These are phyloP conservation scores for Peribatodes rhomboidaria DNA, from an alignment of 2,888 invertebrate species.

Conservation along the genomic window DNA sequence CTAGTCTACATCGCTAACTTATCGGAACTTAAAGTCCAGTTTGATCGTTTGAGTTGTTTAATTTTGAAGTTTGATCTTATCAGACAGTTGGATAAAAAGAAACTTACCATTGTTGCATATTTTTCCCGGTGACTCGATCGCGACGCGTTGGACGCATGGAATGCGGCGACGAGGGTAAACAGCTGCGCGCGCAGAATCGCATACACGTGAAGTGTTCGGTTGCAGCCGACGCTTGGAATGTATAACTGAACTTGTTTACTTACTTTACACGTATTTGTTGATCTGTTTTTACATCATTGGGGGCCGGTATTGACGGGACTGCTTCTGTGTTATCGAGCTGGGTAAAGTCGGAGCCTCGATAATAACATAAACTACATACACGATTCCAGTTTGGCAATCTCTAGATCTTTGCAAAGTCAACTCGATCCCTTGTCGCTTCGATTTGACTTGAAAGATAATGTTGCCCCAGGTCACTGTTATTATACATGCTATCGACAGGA, in stretches of 20 bases:
- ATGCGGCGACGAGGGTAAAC: conserved; percentile 26
- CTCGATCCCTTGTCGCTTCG: no score
- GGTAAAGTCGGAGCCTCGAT: no score
- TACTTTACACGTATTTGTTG: conserved; percentile 17
- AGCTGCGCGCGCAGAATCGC: conserved; percentile 19
- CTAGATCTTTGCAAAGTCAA: no score
- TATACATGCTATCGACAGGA: no score
- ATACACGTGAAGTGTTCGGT: conserved; percentile 23
- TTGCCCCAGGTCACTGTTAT: no score
- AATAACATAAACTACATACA: not conserved
- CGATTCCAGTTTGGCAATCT: no score
- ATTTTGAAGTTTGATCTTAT: no score
- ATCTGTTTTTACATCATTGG: conserved; percentile 2
- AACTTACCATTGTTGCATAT: not conserved
- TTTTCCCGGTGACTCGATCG: not conserved
- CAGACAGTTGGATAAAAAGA: no score
- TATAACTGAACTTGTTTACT: conserved; percentile 10
- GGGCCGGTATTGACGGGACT: not conserved
- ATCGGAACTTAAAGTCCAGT: no score
- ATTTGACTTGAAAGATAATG: no score
- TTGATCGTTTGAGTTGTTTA: no score
- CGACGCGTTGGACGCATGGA: conserved; percentile 7
- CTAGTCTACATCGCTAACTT: no score
- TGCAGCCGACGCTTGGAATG: conserved; percentile 18
- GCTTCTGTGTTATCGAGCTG: not conserved